phyloP scores from a whole-genome alignment of 2,888 invertebrate species.

The Rhaphigaster nebulosa region DNA sequence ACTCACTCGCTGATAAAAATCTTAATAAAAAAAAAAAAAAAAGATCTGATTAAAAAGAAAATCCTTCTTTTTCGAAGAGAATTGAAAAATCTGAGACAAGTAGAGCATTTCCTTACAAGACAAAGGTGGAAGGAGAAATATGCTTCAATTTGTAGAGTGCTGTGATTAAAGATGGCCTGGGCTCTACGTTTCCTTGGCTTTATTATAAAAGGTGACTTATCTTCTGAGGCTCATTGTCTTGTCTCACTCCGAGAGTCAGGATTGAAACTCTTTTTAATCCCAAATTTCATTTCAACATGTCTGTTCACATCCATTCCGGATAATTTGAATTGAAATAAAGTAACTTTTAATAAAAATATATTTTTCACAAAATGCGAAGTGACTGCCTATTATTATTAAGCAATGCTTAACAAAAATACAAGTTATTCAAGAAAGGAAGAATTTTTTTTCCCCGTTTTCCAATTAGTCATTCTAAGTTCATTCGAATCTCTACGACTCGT shows the following conservation, averaged over 20 bases:
- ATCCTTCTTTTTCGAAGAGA: not conserved
- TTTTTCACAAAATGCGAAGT: no score
- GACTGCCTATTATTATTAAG: no score
- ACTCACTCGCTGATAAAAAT: not conserved
- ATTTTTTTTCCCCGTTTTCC: no score
- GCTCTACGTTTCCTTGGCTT: not conserved
- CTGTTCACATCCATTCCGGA: not conserved
- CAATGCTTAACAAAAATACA: no score
- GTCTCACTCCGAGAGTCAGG: not conserved
- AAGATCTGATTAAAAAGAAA: not conserved
- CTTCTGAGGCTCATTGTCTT: not conserved
- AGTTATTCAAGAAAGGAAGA: no score
- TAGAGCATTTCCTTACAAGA: not conserved
- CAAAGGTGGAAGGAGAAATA: not conserved
- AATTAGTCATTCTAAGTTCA: no score
- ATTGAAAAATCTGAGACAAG: not conserved
- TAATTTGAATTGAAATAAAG: not conserved
- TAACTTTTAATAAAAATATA: no score
- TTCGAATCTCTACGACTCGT: no score
- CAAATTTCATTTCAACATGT: not conserved
- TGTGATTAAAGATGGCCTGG: not conserved
- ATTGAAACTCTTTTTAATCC: not conserved
- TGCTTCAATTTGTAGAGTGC: conserved; percentile 36
- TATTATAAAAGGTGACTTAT: conserved; percentile 18
- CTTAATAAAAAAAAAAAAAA: not conserved